Evolutionary conservation across 1,140 invertebrate genomes (phyloP).

Genomic region (Dendroctonus ponderosae): DNA sequence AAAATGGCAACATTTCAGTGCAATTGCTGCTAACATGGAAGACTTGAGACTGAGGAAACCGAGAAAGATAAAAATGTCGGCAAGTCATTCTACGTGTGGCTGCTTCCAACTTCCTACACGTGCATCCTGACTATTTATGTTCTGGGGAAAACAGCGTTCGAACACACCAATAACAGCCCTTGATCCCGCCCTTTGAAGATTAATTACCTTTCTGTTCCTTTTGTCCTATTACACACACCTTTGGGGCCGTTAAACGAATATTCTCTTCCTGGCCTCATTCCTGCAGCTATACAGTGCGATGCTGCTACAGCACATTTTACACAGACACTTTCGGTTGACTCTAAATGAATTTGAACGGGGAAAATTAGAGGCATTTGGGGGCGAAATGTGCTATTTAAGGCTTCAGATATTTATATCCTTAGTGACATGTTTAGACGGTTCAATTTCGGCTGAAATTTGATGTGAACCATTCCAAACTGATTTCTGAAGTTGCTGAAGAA

Average conservation of each 20-base stretch:
- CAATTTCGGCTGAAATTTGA: too few relatives aligned
- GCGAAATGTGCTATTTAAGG: not conserved
- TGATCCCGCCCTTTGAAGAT: not conserved
- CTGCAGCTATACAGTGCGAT: too few relatives aligned
- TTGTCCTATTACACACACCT: not conserved
- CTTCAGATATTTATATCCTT: constrained; percentile 2
- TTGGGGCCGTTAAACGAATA: too few relatives aligned
- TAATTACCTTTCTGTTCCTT: constrained; percentile 5
- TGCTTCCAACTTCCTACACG: not conserved
- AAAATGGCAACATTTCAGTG: too few relatives aligned
- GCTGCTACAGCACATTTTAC: too few relatives aligned
- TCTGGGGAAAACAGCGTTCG: not conserved
- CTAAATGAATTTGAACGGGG: not conserved
- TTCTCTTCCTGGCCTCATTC: too few relatives aligned
- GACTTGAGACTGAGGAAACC: too few relatives aligned
- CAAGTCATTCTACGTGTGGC: too few relatives aligned
- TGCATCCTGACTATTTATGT: constrained; percentile 4
- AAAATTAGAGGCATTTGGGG: not conserved
- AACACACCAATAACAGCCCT: constrained; percentile 1
- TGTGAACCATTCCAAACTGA: too few relatives aligned
- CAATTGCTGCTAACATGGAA: too few relatives aligned
- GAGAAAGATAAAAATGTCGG: too few relatives aligned
- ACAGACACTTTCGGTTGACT: not conserved
- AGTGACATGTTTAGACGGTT: not conserved
- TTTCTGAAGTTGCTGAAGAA: too few relatives aligned